Base-by-base conservation (phyloP, 2,113 vertebrate genomes). In the Pycnonotus jocosus region DNA sequence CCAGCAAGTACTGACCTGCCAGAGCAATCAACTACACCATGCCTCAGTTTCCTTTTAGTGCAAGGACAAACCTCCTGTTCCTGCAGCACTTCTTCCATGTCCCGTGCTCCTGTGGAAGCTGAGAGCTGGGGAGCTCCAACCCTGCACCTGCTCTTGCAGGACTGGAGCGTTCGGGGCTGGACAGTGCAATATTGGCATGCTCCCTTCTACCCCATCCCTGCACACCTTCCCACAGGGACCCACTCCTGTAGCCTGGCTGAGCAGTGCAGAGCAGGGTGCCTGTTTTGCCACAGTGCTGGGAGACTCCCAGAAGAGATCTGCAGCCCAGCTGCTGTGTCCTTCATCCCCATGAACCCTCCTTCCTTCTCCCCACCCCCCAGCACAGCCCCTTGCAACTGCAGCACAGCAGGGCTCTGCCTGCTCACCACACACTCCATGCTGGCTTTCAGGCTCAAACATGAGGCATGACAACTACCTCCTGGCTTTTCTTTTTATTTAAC, bases 401-500 rank as follows among this genome's bases (percentile, higher is more conserved):
- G 19, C 37, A 42, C 19, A 4, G 1, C 14, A 42, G 44, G 23
- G 38, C 1, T 2, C 60, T 78, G 37, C 4, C 35, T 76, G 53
- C 23, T 62, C 4, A 2, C 11, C 40, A 25, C 22, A 56, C 2
- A 0, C 40, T 57, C 37, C 1, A 0, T 0, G 0, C 15, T 53
- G 27, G 7, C 1, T 62, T 87, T 57, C 1, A 1, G 16, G 33
- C 33, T 50, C 45, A 66, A 73, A 88, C 21, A 83, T 0, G 0
- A 81, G 38, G 21, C 66, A 77, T 8, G 3, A 30, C 12, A 83
- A 38, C 8, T 19, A 65, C 5, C 2, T 5, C 2, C 4, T 65
- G 33, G 11, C 7, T 90, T 92, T 83, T 86, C 20, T 72, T 86
- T 96, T 95, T 93, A 95, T 95, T 97, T 80, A 81, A 88, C 45